phyloP scores from a whole-genome alignment of 1,140 invertebrate species.

The Cyrtorhinus lividipennis region DNA sequence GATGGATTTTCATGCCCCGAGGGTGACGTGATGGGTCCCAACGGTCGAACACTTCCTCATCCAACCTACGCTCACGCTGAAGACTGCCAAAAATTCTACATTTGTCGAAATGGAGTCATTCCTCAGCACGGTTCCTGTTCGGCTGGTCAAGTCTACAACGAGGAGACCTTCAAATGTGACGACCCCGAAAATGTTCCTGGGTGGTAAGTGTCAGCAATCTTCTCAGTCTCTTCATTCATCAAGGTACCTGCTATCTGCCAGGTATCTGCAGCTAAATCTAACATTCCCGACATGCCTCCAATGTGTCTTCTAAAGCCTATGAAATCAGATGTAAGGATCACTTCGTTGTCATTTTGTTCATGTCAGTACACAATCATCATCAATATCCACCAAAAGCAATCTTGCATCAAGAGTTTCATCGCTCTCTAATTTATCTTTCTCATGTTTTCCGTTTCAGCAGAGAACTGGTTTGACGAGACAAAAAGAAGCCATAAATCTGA shows the following conservation, averaged over 20 bases:
- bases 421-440: background rate
- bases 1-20: conserved; percentile 66
- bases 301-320: too few relatives aligned
- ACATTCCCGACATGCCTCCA: too few relatives aligned
- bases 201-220: conserved; percentile 51
- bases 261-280: too few relatives aligned
- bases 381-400: too few relatives aligned
- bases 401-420: too few relatives aligned
- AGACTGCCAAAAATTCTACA: conserved; percentile 74
- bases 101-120: conserved; percentile 60
- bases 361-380: too few relatives aligned
- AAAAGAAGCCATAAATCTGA: conserved; percentile 21
- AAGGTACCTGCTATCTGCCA: too few relatives aligned
- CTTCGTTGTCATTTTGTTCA: too few relatives aligned
- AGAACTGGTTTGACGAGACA: conserved; percentile 45
- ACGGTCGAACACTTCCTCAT: conserved; percentile 54
- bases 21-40: conserved; percentile 48
- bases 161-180: conserved; percentile 63
- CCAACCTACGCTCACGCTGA: conserved; percentile 66
- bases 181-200: conserved; percentile 62
- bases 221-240: too few relatives aligned
- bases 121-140: conserved; percentile 63
- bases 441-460: conserved; percentile 39
- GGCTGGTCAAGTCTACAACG: conserved; percentile 63
- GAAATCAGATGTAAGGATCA: too few relatives aligned